phyloP scores from a whole-genome alignment of 2,888 invertebrate species.

The Drosophila macrospina region DNA sequence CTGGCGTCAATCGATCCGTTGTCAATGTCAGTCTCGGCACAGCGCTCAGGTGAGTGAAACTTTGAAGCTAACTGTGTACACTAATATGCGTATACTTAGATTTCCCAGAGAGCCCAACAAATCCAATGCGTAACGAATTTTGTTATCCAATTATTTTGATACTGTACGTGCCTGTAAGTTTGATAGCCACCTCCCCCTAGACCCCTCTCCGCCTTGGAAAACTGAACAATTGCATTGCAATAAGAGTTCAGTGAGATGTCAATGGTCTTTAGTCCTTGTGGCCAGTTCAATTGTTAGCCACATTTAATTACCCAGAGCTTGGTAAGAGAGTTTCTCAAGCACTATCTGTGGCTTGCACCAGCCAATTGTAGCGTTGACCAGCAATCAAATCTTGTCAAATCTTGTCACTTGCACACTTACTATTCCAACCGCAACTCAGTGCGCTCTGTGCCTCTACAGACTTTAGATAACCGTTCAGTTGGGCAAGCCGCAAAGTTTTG shows the following conservation, averaged over 20 bases:
- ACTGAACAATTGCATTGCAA: neutral
- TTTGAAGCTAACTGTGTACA: neutral
- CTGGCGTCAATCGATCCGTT: slow-evolving; percentile 83
- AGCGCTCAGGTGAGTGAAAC: slow-evolving; percentile 82
- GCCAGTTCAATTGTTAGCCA: slow-evolving; percentile 27
- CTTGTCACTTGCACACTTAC: slow-evolving; percentile 44
- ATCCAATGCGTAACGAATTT: slow-evolving; percentile 65
- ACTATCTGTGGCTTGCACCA: slow-evolving; percentile 44
- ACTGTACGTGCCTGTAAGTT: slow-evolving; percentile 83
- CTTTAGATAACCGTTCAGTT: slow-evolving; percentile 28
- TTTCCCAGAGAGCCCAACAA: slow-evolving; percentile 40
- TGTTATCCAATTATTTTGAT: slow-evolving; percentile 82
- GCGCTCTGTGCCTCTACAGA: slow-evolving; percentile 24
- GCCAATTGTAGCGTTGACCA: slow-evolving; percentile 33
- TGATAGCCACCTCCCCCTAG: slow-evolving; percentile 56
- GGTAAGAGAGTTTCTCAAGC: slow-evolving; percentile 13
- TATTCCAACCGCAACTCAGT: slow-evolving; percentile 58
- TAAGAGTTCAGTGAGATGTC: neutral
- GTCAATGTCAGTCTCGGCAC: slow-evolving; percentile 83
- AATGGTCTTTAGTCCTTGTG: slow-evolving; percentile 16
- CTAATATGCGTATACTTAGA: slow-evolving; percentile 49
- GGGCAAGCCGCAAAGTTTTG: slow-evolving; percentile 73
- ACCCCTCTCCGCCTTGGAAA: neutral
- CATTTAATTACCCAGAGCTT: slow-evolving; percentile 40
- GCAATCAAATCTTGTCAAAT: slow-evolving; percentile 52